Evolutionary conservation across 2,888 invertebrate species (phyloP).

Genomic region (Coelogynopora nodosa): DNA sequence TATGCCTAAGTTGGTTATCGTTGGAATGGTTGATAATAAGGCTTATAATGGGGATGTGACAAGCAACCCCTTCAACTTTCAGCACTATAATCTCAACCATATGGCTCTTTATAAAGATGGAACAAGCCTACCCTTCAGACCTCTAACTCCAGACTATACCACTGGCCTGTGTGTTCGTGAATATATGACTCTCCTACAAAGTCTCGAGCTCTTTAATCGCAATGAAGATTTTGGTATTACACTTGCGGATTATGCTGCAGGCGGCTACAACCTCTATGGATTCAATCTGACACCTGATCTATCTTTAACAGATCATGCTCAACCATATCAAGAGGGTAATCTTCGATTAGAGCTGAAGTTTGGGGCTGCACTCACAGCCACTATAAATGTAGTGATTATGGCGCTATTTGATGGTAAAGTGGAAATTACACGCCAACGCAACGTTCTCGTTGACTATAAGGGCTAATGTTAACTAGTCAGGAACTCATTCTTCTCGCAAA

Average conservation of each 20-base stretch:
- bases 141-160: not conserved
- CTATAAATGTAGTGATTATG: not conserved
- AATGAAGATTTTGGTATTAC: not conserved
- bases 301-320: not conserved
- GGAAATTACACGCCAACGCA: not conserved
- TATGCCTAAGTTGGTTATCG: not conserved
- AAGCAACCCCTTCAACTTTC: constrained; percentile 2
- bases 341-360: constrained; percentile 8
- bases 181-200: not conserved
- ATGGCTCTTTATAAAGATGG: constrained; percentile 21
- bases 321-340: not conserved
- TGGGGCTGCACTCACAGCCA: not conserved
- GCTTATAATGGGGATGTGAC: constrained; percentile 1
- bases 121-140: not conserved
- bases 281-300: constrained; percentile 12
- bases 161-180: not conserved
- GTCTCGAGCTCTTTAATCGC: not conserved
- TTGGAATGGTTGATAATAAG: constrained; percentile 20
- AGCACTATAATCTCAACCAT: not conserved
- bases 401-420: not conserved
- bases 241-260: not conserved
- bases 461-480: not conserved
- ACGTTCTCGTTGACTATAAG: constrained; percentile 12
- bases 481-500: not conserved
- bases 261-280: not conserved